phyloP scores from a whole-genome alignment of 2,888 invertebrate genomes.

The Stenodera caucasica region DNA sequence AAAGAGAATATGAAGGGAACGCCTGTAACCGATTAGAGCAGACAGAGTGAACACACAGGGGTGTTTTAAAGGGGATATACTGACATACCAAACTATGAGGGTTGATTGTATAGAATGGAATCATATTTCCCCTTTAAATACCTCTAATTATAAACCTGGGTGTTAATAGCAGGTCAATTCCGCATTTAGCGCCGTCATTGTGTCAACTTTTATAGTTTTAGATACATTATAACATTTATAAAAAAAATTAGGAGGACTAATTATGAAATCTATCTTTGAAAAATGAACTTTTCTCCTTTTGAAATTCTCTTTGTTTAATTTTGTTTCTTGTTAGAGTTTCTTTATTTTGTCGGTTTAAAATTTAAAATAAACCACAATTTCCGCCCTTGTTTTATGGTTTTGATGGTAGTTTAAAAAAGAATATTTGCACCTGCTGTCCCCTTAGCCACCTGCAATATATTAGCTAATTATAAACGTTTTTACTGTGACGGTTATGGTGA shows the following conservation, averaged over 20 bases:
- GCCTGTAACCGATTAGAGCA: slow-evolving; percentile 51
- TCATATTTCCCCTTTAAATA: slow-evolving; percentile 43
- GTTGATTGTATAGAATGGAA: slow-evolving; percentile 8
- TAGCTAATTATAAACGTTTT: slow-evolving; percentile 12
- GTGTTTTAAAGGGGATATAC: slow-evolving; percentile 49
- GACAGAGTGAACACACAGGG: slow-evolving; percentile 37
- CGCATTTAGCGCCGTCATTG: slow-evolving; percentile 46
- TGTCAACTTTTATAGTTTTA: slow-evolving; percentile 15
- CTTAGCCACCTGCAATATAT: slow-evolving; percentile 10
- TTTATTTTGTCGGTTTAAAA: too few relatives aligned
- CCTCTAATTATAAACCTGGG: slow-evolving; percentile 52
- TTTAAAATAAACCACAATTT: slow-evolving; percentile 2
- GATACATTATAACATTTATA: too few relatives aligned
- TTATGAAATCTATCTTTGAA: too few relatives aligned
- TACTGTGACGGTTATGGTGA: slow-evolving; percentile 6
- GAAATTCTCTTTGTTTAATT: too few relatives aligned
- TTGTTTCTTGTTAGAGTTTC: too few relatives aligned
- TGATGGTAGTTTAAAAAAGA: neutral
- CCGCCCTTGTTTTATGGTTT: slow-evolving; percentile 4
- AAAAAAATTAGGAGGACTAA: neutral
- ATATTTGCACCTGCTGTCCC: slow-evolving; percentile 3
- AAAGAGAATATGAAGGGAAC: slow-evolving; percentile 46
- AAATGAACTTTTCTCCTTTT: too few relatives aligned
- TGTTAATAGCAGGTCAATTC: slow-evolving; percentile 54
- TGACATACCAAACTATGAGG: slow-evolving; percentile 41